Conservation (phyloP, 2,113 vertebrate species). For the Tachysurus vachellii region DNA sequence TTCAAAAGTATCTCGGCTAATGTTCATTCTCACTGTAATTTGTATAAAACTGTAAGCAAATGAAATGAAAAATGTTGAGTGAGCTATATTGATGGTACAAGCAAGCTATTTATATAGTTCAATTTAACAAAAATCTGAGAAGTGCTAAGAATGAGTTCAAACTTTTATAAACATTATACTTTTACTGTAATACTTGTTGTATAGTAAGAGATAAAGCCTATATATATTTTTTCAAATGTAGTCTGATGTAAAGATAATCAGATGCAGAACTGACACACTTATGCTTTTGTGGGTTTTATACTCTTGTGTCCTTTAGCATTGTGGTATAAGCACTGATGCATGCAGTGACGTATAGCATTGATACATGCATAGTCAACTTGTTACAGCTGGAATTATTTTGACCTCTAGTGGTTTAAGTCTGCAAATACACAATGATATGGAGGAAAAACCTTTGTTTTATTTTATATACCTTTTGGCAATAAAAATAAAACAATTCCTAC, state of each 20-base stretch:
- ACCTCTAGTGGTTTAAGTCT: slow-evolving; percentile 13
- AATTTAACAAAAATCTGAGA: neutral
- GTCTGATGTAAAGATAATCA: neutral
- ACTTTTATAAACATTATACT: neutral
- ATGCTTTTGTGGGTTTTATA: neutral
- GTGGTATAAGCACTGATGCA: neutral
- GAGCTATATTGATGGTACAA: neutral
- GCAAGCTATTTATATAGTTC: neutral
- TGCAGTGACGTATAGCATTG: no score
- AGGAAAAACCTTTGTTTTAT: neutral
- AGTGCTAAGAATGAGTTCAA: neutral
- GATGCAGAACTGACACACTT: neutral
- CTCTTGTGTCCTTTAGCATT: neutral
- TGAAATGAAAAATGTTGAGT: slow-evolving; percentile 1
- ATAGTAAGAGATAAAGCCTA: neutral
- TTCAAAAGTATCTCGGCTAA: slow-evolving; percentile 37
- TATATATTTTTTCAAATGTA: neutral
- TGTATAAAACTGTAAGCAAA: neutral
- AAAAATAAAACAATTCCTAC: neutral
- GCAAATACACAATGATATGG: neutral
- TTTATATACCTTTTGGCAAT: neutral
- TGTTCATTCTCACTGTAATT: slow-evolving; percentile 10
- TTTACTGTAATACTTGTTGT: neutral
- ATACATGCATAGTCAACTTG: no score
- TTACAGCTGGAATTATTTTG: neutral